phyloP scores from a whole-genome alignment of 2,797 vertebrate genomes.

The Rhinoraja longicauda region DNA sequence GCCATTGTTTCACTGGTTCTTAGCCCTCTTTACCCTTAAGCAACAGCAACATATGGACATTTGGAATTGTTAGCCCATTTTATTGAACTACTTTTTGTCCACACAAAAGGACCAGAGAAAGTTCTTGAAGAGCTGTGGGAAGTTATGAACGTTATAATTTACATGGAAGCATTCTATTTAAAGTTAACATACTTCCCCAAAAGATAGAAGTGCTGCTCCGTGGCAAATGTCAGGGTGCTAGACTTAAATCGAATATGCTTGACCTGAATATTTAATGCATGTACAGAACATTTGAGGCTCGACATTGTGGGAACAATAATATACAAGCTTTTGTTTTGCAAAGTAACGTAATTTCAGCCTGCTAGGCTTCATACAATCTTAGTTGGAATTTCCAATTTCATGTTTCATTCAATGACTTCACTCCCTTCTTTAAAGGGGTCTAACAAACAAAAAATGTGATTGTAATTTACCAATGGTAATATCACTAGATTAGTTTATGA shows the following conservation, averaged over 20 bases:
- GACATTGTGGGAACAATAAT: not conserved
- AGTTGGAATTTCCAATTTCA: not conserved
- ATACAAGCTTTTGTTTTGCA: not conserved
- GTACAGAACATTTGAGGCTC: not conserved
- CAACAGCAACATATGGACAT: not conserved
- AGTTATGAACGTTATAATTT: not conserved
- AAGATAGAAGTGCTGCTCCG: not conserved
- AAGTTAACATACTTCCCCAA: not conserved
- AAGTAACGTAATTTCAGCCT: not conserved
- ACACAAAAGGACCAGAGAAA: not conserved
- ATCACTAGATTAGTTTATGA: not conserved
- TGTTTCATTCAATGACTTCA: slow-evolving; percentile 3
- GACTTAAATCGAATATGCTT: not conserved
- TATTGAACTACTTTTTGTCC: not conserved
- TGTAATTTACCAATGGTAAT: not conserved
- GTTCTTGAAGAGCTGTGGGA: not conserved
- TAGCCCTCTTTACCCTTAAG: not conserved
- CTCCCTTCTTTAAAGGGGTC: not conserved
- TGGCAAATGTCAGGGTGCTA: not conserved
- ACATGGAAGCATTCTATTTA: not conserved
- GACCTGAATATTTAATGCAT: not conserved
- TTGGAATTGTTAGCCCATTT: not conserved
- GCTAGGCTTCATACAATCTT: not conserved
- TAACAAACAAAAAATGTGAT: not conserved
- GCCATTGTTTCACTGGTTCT: not conserved